Evolutionary conservation across 2,888 invertebrate genomes (phyloP), one percentile per base, ranked within the genome.

Genomic region (Bellardia bayeri): DNA sequence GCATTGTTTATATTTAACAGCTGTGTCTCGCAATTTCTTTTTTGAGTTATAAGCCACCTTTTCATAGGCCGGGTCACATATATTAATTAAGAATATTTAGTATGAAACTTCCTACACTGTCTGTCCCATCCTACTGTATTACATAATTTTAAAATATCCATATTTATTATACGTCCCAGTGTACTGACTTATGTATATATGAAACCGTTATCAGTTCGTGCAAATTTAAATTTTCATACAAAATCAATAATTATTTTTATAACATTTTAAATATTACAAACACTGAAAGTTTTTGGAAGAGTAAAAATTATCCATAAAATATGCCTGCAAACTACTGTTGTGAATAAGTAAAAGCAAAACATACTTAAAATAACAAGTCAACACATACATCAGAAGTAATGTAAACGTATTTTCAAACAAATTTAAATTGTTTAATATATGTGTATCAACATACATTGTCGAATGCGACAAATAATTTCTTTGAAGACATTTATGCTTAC

Each of bases 301-400:
- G 7, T 33, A 7, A 5, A 49, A 33, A 69, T 51, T 49, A 69
- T n/a, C 49, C 14, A 69, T 69, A 69, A 69, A 69, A 51, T 49
- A 69, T 69, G 49, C 6, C 33, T 49, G 1, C 5, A 7, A 68
- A 49, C 14, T 30, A 33, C 14, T 33, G 30, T 69, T 69, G 23
- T 45, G 66, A 66, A 66, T 66, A 23, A 51, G 49, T 51, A 51
- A 69, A 33, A 69, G 49, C 30, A 51, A 49, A 33, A 69, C 14
- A 8, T n/a, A 69, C 66, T 69, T n/a, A 33, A 23, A 3, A 66
- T 30, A 66, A 30, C 45, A 14, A 45, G n/a, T 23, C 14, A 68
- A 45, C 51, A 54, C 51, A 37, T 63, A n/a, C 3, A 4, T 42
- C 6, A 42, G 16, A 16, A 64, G 16, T 64, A 3, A 9, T 58